Percentiles rank a stretch among this genome's conserved stretches.
phyloP scores from a whole-genome alignment of 2,888 invertebrate genomes.

The Arrhopalites spinosus region DNA sequence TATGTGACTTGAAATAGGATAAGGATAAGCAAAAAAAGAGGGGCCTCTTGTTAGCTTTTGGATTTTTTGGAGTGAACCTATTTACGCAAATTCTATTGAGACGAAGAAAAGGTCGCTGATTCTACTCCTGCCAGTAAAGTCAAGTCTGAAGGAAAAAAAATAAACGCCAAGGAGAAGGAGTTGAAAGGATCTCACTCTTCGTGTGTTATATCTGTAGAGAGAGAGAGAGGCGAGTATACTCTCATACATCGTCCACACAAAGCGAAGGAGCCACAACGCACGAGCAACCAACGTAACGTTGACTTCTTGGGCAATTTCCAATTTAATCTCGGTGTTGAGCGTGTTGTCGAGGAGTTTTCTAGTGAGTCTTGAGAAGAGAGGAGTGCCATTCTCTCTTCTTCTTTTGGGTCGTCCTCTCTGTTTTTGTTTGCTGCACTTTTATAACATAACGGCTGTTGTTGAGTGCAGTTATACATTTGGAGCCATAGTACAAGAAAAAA shows the following conservation, averaged over 20 bases:
- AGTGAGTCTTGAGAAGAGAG: not conserved
- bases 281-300: constrained; percentile 17
- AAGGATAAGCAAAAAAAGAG: not conserved
- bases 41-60: not conserved
- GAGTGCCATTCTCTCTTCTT: not conserved
- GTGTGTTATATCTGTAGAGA: not conserved
- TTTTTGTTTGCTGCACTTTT: no score
- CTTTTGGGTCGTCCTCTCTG: not conserved
- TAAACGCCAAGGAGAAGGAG: not conserved
- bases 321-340: constrained; percentile 44
- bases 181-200: not conserved
- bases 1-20: not conserved
- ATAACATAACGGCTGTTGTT: no score
- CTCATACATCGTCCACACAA: not conserved
- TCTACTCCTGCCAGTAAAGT: not conserved
- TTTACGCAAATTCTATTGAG: not conserved
- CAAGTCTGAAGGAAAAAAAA: not conserved
- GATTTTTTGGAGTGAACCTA: not conserved
- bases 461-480: no score
- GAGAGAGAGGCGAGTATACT: not conserved
- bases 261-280: not conserved
- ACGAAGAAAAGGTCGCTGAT: not conserved
- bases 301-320: constrained; percentile 47
- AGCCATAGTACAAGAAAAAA: no score
- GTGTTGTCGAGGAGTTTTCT: constrained; percentile 18